Evolutionary conservation across 1,140 invertebrate species (phyloP), one percentile per base, ranked within the genome.

Genomic region (Conopomorpha cramerella): DNA sequence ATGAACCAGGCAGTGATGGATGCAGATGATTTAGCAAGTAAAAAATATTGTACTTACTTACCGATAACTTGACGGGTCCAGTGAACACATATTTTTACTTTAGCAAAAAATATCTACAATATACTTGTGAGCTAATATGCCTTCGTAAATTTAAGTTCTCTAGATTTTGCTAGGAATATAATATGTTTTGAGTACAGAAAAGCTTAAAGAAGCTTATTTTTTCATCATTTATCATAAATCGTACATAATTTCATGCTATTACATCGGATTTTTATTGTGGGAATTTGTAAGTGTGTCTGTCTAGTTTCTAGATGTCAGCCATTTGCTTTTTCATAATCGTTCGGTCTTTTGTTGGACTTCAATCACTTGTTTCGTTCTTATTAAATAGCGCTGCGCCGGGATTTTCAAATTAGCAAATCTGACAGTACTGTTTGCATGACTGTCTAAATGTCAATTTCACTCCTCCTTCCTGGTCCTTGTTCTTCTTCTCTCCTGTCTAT

Each of bases 161-260:
- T 58, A 60, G 48, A 44, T 49, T 50, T 52, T 49, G 48, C 53
- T 45, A 38, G 33, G 44, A 61, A 60, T 62, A 60, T 60, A 52
- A 36, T 27, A 18, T 45, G 39, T 61, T 64, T 46, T 55, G 45
- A 54, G 38, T 60, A 55, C 38, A 64, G 63, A 67, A 55, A 36
- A 40, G 45, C 42, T 51, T 65, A 47, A 43, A 38, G 39, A 56
- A 46, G 52, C 57, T 62, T 72, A 72, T 72, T 76, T 72, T 53
- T 63, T 60, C 68, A 71, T 55, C 71, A 64, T 71, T 72, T 41
- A 60, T 63, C 64, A 76, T 76, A 57, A 61, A 59, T 50, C 59
- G 58, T 47, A 60, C 71, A 71, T 72, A 51, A 65, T 60, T n/a
- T 72, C 67, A 76, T 76, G 50, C 44, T 65, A 71, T 72, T 62